Base-by-base conservation (phyloP, 2,888 invertebrate genomes). In the Pristionchus mayeri region DNA sequence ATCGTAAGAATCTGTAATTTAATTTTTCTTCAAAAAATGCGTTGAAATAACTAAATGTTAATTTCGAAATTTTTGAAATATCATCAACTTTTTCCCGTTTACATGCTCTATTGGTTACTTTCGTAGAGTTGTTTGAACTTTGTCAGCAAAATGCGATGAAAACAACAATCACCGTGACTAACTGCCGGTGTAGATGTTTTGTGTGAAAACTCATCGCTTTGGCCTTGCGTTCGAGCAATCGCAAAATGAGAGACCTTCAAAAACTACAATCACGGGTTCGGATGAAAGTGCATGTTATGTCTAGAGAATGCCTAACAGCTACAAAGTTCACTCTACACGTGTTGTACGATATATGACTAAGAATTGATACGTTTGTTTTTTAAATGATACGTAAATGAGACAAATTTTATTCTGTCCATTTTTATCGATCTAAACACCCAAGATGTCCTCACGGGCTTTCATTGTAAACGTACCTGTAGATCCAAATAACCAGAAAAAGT, bases 201-300 rank as follows among this genome's bases (percentile, higher is more conserved):
- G 71, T 71, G 44, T 71, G 71, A 21, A 71, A 3, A 44, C 71
- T 71, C 71, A 71, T 71, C 16, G 40, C 37, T 24, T 44, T 71
- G 40, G 71, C 40, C 40, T 71, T 71, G 18, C 40, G 21, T 40
- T 71, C 71, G 6, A 71, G 40, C 24, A 71, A 16, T 2, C 44
- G 71, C 2, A 71, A 30, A 40, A 71, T 71, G 40, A 71, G 71
- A 7, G 40, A 71, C 18, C 71, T 44, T 4, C n/a, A 71, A 3
- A 18, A 1, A 21, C 18, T 37, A 34, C 34, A 30, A 34, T 63
- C 7, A 13, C 11, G 18, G 13, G 63, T 44, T 44, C 13, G 6
- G 6, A 13, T 13, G 44, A 44, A 44, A 44, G n/a, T n/a, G n/a
- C n/a, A n/a, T n/a, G n/a, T n/a, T n/a, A n/a, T n/a, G n/a, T n/a